Percentiles rank a stretch among this genome's conserved stretches.
These are phyloP conservation scores for Brachystomella parvula DNA, from an alignment of 1,140 invertebrate genomes.

Conservation along the genomic window DNA sequence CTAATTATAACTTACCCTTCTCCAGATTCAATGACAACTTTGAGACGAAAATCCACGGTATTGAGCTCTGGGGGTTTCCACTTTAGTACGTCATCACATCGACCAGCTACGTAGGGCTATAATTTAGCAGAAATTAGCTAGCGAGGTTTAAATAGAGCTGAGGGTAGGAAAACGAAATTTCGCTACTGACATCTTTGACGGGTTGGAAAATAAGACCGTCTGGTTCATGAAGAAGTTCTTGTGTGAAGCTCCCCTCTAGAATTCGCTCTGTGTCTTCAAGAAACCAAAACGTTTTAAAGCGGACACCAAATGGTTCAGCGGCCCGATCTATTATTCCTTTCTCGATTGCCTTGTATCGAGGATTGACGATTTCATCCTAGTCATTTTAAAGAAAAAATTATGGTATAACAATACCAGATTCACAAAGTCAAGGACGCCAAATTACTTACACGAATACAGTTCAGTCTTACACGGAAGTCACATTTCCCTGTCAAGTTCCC, in stretches of 20 bases:
- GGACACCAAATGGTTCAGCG: constrained; percentile 76
- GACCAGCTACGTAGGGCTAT: constrained; percentile 73
- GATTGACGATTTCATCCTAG: constrained; percentile 56
- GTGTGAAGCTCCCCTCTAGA: constrained; percentile 60
- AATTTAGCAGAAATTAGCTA: constrained; percentile 41
- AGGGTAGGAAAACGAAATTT: neutral
- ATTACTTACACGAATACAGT: constrained; percentile 58
- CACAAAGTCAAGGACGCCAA: constrained; percentile 3
- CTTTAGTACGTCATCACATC: constrained; percentile 78
- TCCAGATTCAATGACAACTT: constrained; percentile 63
- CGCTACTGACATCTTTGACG: constrained; percentile 54
- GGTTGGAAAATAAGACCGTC: constrained; percentile 99
- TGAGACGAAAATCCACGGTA: constrained; percentile 90
- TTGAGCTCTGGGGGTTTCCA: constrained; percentile 94
- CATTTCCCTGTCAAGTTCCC: constrained; percentile 66
- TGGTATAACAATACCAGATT: constrained; percentile 18
- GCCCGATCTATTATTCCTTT: constrained; percentile 64
- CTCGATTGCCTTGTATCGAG: constrained; percentile 64
- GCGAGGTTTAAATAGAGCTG: neutral
- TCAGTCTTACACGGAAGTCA: constrained; percentile 61
- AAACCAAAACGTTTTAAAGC: constrained; percentile 84
- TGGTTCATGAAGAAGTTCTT: constrained; percentile 80
- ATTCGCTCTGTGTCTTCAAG: constrained; percentile 49
- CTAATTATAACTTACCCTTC: constrained; percentile 54
- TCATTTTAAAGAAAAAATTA: constrained; percentile 18